Percentiles rank a stretch among this genome's conserved stretches.
Evolutionary conservation across 2,113 vertebrate genomes (phyloP).

Genomic region (Vulpes lagopus): DNA sequence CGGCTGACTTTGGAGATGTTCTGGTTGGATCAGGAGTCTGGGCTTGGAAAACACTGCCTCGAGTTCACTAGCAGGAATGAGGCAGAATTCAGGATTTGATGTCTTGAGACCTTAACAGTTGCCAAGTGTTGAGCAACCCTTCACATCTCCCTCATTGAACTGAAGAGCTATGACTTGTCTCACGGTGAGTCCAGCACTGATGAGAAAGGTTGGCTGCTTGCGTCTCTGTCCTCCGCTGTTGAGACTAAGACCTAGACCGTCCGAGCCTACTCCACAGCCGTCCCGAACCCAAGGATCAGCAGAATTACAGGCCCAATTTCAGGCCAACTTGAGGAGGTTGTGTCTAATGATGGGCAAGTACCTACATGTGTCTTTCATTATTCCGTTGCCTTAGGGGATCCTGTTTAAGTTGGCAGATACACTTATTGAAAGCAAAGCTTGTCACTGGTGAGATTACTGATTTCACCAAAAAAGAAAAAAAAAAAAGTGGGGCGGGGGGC

Average conservation of each 20-base stretch:
- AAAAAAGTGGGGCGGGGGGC: not conserved
- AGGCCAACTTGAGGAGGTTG: conserved; percentile 70
- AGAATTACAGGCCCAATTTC: conserved; percentile 81
- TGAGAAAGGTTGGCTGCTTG: not conserved
- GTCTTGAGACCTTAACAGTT: conserved; percentile 7
- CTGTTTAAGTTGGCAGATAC: conserved; percentile 92
- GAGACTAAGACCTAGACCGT: not conserved
- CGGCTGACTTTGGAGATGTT: not conserved
- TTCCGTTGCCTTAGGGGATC: conserved; percentile 89
- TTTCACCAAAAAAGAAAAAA: conserved; percentile 74
- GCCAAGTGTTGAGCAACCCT: conserved; percentile 49
- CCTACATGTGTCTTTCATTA: conserved; percentile 92
- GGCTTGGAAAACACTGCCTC: not conserved
- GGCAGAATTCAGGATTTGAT: not conserved
- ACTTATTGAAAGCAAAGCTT: conserved; percentile 89
- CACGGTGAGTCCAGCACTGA: not conserved
- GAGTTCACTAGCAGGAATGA: conserved; percentile 48
- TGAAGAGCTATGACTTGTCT: not conserved
- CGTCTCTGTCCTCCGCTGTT: not conserved
- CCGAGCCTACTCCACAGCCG: not conserved
- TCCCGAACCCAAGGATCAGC: not conserved
- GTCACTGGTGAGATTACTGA: conserved; percentile 90
- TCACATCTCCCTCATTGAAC: not conserved
- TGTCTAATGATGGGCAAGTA: conserved; percentile 87
- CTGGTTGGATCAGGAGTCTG: not conserved